These are phyloP conservation scores for Mimumesa dahlbomi DNA, from an alignment of 2,888 invertebrate genomes.

Conservation along the genomic window DNA sequence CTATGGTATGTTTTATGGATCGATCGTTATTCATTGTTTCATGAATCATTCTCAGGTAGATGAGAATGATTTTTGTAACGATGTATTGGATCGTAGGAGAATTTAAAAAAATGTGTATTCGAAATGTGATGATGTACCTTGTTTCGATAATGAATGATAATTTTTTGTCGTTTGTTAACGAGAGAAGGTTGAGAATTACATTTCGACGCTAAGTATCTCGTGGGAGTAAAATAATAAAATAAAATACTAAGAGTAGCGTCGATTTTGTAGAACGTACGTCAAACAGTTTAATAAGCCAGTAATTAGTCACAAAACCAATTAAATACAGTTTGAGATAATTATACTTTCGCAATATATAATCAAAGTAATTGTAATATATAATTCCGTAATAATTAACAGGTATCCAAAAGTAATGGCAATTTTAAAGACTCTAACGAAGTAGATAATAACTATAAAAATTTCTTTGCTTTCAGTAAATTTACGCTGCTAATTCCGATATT, in stretches of 20 bases:
- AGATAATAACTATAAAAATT: constrained; percentile 24
- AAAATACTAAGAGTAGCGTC: constrained; percentile 65
- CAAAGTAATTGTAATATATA: not conserved
- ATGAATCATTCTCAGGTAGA: not conserved
- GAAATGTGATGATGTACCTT: not conserved
- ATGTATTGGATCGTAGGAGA: not conserved
- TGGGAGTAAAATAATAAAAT: constrained; percentile 25
- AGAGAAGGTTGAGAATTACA: not conserved
- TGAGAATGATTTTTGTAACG: not conserved
- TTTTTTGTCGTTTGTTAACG: not conserved
- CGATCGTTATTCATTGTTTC: not conserved
- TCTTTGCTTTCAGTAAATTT: constrained; percentile 33
- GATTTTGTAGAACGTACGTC: constrained; percentile 11
- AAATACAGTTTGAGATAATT: not conserved
- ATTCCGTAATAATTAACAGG: constrained; percentile 17
- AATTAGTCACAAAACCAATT: no score
- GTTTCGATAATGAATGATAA: not conserved
- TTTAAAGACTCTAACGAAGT: constrained; percentile 2
- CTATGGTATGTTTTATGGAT: not conserved
- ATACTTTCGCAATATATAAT: not conserved
- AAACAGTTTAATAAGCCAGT: constrained; percentile 13
- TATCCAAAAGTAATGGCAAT: constrained; percentile 7
- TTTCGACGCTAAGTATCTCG: constrained; percentile 1
- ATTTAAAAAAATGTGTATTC: not conserved
- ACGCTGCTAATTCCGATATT: not conserved